A percentile compares a stretch with the other conserved stretches of the same genome.
phyloP scores from a whole-genome alignment of 1,140 invertebrate genomes.

The Triops longicaudatus region DNA sequence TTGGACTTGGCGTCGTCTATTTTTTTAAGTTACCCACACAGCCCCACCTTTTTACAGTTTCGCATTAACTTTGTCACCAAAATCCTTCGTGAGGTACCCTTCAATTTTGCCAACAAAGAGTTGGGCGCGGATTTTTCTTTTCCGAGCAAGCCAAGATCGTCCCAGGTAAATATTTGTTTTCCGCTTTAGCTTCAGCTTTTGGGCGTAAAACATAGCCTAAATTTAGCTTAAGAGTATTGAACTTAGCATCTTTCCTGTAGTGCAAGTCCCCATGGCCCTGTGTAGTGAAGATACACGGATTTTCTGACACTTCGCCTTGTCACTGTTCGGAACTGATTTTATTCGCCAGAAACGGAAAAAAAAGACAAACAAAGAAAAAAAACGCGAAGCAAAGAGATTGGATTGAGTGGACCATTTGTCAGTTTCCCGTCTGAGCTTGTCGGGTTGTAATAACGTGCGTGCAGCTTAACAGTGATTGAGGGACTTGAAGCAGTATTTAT shows the following conservation, averaged over 20 bases:
- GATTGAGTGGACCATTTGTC: too few relatives aligned
- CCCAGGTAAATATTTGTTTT: background rate
- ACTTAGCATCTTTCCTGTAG: background rate
- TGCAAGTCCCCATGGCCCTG: slow-evolving; percentile 13
- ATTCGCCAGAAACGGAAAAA: background rate
- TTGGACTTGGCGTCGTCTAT: background rate
- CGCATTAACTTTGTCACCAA: background rate
- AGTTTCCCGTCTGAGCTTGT: background rate
- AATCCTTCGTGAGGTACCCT: background rate
- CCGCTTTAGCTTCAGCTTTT: background rate
- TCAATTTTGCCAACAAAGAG: background rate
- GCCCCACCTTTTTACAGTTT: background rate
- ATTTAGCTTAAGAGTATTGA: slow-evolving; percentile 9
- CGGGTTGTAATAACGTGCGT: background rate
- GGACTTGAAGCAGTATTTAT: background rate
- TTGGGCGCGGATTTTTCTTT: background rate
- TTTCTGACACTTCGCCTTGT: slow-evolving; percentile 1
- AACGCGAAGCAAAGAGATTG: too few relatives aligned
- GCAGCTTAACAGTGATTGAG: background rate
- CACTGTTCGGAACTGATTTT: background rate
- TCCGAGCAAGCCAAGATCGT: background rate
- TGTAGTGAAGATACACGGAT: slow-evolving; percentile 15
- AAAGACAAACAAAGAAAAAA: too few relatives aligned
- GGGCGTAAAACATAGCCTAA: background rate
- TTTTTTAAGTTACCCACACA: background rate